Conservation (phyloP, 2,888 invertebrate genomes). For the Rhopalosiphum nymphaeae region DNA sequence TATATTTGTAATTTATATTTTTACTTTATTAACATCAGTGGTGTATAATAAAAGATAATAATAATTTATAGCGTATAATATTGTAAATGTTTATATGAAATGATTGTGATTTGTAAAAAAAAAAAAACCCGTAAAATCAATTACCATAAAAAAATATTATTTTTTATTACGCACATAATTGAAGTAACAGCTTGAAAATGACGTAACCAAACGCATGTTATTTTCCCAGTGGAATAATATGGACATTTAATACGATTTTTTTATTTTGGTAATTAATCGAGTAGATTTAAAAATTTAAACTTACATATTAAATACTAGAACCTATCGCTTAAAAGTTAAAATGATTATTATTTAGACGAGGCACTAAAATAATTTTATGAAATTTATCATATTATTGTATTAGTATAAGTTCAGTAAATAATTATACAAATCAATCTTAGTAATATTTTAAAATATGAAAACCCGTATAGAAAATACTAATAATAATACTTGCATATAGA, state of each 20-base stretch:
- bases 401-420: neutral
- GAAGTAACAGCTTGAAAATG: neutral
- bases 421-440: neutral
- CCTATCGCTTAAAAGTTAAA: neutral
- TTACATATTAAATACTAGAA: neutral
- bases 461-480: neutral
- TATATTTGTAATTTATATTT: neutral
- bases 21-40: neutral
- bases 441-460: neutral
- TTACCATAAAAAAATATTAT: neutral
- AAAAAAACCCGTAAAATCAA: neutral
- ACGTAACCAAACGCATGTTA: neutral
- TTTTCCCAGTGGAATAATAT: neutral
- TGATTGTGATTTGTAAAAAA: neutral
- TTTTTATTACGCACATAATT: neutral
- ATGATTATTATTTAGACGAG: neutral
- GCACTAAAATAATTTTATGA: neutral
- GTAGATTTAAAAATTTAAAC: neutral
- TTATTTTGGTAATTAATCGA: neutral
- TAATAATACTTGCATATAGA: neutral
- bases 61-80: neutral
- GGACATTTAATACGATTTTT: neutral
- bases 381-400: neutral
- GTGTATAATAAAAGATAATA: neutral
- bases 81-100: neutral